Percentiles rank a stretch among this genome's conserved stretches.
phyloP scores from a whole-genome alignment of 1,140 invertebrate species.

The Caenorhabditis elegans region WBcel235 BX284606.5:13078501-13079000 shows the following conservation, averaged over 20 bases:
- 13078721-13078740: neutral
- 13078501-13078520: neutral
- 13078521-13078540: neutral
- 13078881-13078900: neutral
- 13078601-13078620: neutral
- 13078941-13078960: neutral
- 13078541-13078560: neutral
- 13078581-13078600: neutral
- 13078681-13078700: conserved; percentile 17
- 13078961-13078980: neutral
- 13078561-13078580: neutral
- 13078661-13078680: neutral
- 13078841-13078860: too few relatives aligned
- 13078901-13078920: neutral
- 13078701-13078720: neutral
- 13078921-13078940: neutral
- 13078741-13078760: conserved; percentile 34
- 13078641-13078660: neutral
- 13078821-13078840: neutral
- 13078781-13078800: neutral
- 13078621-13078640: neutral
- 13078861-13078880: neutral
- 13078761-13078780: conserved; percentile 29
- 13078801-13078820: conserved; percentile 32
- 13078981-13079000: neutral